phyloP scores from a whole-genome alignment of 2,888 invertebrate species.

The Caenorhabditis virilis region DNA sequence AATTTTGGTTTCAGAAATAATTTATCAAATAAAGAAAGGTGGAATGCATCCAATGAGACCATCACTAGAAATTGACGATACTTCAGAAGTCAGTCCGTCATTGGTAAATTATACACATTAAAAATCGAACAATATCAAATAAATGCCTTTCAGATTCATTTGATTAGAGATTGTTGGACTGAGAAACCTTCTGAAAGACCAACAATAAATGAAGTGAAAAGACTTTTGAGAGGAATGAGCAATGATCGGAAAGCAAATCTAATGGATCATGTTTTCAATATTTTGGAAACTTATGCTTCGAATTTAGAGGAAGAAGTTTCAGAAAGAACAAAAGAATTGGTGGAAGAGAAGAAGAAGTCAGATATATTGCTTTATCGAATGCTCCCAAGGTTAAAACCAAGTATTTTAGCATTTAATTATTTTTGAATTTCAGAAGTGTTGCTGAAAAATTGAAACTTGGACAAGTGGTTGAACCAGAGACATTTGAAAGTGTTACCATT shows the following conservation, averaged over 20 bases:
- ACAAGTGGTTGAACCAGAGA: slow-evolving; percentile 49
- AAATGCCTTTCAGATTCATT: slow-evolving; percentile 38
- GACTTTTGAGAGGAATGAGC: slow-evolving; percentile 21
- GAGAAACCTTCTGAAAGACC: slow-evolving; percentile 54
- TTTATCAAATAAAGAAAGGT: slow-evolving; percentile 40
- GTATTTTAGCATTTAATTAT: no score
- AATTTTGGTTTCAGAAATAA: slow-evolving; percentile 13
- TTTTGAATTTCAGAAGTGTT: slow-evolving; percentile 13
- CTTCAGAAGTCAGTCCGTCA: slow-evolving; percentile 14
- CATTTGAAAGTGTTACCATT: slow-evolving; percentile 53
- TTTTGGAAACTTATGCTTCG: slow-evolving; percentile 56
- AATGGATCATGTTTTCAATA: slow-evolving; percentile 63
- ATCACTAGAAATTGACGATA: background rate
- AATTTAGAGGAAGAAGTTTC: slow-evolving; percentile 56
- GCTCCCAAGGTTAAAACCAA: slow-evolving; percentile 47
- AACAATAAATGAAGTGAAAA: slow-evolving; percentile 39
- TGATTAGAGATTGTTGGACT: slow-evolving; percentile 58
- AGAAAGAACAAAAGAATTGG: slow-evolving; percentile 49
- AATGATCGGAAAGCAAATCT: slow-evolving; percentile 47
- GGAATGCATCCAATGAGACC: slow-evolving; percentile 38
- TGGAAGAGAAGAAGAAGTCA: slow-evolving; percentile 64
- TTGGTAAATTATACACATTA: no score
- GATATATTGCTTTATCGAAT: slow-evolving; percentile 60
- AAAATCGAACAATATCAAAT: no score
- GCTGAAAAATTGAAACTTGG: slow-evolving; percentile 60